A percentile compares a stretch with the other conserved stretches of the same genome.
These are phyloP conservation scores for Eupithecia tripunctaria DNA, from an alignment of 2,888 invertebrate genomes.

Conservation along the genomic window DNA sequence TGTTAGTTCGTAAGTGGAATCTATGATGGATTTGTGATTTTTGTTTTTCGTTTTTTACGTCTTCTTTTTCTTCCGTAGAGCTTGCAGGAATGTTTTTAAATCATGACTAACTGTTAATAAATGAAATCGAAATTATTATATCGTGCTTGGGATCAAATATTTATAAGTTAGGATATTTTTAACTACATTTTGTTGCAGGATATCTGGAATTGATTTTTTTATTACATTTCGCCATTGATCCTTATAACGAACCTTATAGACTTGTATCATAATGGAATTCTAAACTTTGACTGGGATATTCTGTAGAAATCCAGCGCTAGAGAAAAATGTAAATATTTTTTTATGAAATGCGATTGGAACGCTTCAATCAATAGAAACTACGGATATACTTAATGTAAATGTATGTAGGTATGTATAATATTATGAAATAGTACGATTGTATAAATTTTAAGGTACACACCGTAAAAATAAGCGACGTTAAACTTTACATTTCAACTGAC, in stretches of 20 bases:
- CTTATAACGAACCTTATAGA: constrained; percentile 57
- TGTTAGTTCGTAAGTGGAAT: constrained; percentile 79
- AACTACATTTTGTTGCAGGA: constrained; percentile 39
- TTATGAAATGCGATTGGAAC: constrained; percentile 54
- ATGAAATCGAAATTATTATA: constrained; percentile 59
- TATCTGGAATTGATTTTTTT: constrained; percentile 43
- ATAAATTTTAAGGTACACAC: constrained; percentile 45
- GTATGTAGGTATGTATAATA: constrained; percentile 59
- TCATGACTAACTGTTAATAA: constrained; percentile 52
- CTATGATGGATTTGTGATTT: constrained; percentile 72
- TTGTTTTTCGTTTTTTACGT: constrained; percentile 41
- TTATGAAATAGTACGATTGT: constrained; percentile 44
- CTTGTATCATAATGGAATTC: constrained; percentile 66
- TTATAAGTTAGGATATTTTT: constrained; percentile 72
- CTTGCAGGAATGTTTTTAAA: constrained; percentile 59
- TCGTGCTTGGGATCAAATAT: constrained; percentile 83
- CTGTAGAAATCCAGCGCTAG: constrained; percentile 58
- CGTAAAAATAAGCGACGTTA: constrained; percentile 42
- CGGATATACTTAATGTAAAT: constrained; percentile 60
- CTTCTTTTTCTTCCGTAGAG: constrained; percentile 56
- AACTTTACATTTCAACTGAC: not conserved
- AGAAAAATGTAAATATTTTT: constrained; percentile 70
- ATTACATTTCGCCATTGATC: constrained; percentile 50
- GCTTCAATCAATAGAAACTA: constrained; percentile 60
- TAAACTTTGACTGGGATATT: constrained; percentile 66